Conservation (phyloP, 2,888 invertebrate species). For the Poecilobothrus nobilitatus region DNA sequence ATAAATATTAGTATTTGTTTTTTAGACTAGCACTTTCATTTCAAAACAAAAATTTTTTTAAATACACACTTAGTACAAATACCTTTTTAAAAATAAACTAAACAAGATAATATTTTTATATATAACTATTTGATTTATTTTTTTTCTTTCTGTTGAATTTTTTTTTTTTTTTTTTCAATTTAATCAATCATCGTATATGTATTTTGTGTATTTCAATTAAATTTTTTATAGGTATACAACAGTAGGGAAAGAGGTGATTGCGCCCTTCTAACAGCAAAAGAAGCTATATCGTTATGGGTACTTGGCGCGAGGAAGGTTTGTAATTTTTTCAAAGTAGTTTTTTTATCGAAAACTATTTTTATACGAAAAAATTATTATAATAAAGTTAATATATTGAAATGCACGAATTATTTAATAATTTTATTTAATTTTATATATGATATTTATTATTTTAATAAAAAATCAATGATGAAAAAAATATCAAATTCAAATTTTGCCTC, state of each 20-base stretch:
- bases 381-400: background rate
- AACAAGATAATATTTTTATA: too few species aligned
- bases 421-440: background rate
- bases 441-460: background rate
- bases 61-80: too few species aligned
- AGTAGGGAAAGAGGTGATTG: conserved; percentile 54
- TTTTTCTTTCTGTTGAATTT: too few species aligned
- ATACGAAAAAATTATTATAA: background rate
- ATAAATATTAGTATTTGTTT: too few species aligned
- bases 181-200: background rate
- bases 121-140: background rate
- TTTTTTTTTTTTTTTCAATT: background rate
- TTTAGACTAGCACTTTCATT: too few species aligned
- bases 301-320: conserved; percentile 85
- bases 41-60: too few species aligned
- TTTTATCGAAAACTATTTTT: background rate
- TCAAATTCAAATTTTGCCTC: conserved; percentile 17
- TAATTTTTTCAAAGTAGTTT: conserved; percentile 23
- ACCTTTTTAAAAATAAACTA: too few species aligned
- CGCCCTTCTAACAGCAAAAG: conserved; percentile 84
- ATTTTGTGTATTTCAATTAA: background rate
- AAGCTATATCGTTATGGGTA: conserved; percentile 89
- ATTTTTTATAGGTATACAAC: conserved; percentile 44
- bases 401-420: conserved; percentile 2
- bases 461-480: background rate